Evolutionary conservation across 2,797 vertebrate species (phyloP), one percentile per base, ranked within the genome.

Genomic region (Nothura maculosa): DNA sequence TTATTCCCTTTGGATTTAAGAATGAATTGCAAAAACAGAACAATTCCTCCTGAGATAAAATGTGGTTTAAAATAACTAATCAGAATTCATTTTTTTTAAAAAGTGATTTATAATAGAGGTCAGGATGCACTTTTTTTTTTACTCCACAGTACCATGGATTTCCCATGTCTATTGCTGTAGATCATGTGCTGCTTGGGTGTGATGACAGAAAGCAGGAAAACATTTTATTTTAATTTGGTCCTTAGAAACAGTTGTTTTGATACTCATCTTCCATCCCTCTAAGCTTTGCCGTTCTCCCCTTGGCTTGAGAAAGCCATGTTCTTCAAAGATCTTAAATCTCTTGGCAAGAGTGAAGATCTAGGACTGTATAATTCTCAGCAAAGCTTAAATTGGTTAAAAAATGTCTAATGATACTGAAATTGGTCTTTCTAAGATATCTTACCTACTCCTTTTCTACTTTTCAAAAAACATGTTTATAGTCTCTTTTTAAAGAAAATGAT

Each of bases 261-360:
- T 22, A 32, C 7, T 63, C 8, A 20, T 47, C 76, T 75, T 64
- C 81, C 14, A 12, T 57, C 1, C 3, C 28, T 78, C 57, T 38
- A 47, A 43, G 22, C 58, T 48, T 4, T 73, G 48, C 28, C 0
- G 0, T 50, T 28, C 24, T 63, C 16, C 24, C 24, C n/a, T 50
- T 60, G 30, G 43, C 52, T 77, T 70, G 34, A 90, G 73, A 58
- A 83, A 50, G 19, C 12, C 40, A 27, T 7, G 36, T 22, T 70
- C 14, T 12, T 83, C 19, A 21, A 25, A 92, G 17, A 81, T 16
- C 4, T 3, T 40, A 52, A 10, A 18, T 74, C 24, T 75, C 62
- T 74, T 74, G 20, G n/a, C 48, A 81, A 75, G 42, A 6, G 2
- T 48, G 22, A 16, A 47, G 8, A 38, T 30, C 11, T 38, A 30